Base-by-base conservation (phyloP, 1,140 invertebrate species). In the Neuroterus valhalla region DNA sequence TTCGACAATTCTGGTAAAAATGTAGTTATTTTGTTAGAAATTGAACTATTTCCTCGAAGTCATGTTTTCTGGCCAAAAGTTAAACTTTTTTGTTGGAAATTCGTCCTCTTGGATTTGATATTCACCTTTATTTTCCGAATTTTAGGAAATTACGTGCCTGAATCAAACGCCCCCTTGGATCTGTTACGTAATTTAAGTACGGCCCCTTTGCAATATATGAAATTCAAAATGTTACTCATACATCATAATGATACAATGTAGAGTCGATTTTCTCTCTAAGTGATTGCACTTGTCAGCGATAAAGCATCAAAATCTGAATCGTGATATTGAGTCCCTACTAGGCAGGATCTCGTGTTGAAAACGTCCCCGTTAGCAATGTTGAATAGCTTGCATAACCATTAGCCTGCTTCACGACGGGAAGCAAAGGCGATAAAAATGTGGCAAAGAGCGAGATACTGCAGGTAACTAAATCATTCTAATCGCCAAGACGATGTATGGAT, bases 381-480 rank as follows among this genome's bases (percentile, higher is more conserved):
- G 50, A 72, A 66, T 68, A 68, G 70, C 71, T 76, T 76, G 71
- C 70, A 70, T 66, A 76, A 72, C 74, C 70, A 76, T 76, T 71
- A 71, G 70, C 31, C 67, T 68, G 19, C 67, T 66, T 66, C 23
- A 17, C 48, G 26, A 42, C n/a, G 42, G 14, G 45, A 46, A 66
- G 43, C 26, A 15, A 23, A 44, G 31, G 66, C 46, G 70, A 71
- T 52, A 52, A 43, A 66, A 23, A 68, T 6, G 66, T 67, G 43
- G 52, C 15, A n/a, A 62, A 67, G 43, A 67, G 26, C 42, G 50
- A 43, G 21, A 67, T 43, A 31, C 71, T 72, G n/a, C 12, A 21
- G 52, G 21, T 62, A 62, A 62, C 55, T 67, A 67, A 72, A 72
- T 72, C 71, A 67, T 50, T 38, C 43, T 67, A 67, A 72, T 72